Base-by-base conservation (phyloP, 2,888 invertebrate genomes). In the Synergus gifuensis region DNA sequence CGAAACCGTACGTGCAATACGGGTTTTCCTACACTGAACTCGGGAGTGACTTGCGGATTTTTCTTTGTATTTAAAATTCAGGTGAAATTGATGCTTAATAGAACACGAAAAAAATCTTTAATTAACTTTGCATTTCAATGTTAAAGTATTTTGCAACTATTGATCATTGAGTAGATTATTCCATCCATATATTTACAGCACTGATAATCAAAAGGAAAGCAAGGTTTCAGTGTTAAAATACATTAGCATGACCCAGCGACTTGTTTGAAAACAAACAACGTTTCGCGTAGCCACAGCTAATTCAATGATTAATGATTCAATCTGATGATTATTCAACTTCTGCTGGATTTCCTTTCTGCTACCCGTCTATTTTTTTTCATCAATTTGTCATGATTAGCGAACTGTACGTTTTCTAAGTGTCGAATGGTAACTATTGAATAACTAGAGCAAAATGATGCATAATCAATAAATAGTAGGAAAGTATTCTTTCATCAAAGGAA, bases 271-370 rank as follows among this genome's bases (percentile, higher is more conserved):
- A 28, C 28, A 62, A 28, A 62, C 11, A 62, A 5, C 18, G 58
- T 58, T 58, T 58, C 58, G 18, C 11, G 58, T 1, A 8, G 18
- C 28, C 28, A 28, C 1, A 62, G 62, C 5, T 12, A 62, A 62
- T 62, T 62, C 22, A 62, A 62, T 62, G 62, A 62, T 62, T 62
- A 62, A 62, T 22, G 28, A 62, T 28, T 28, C 14, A 14, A 28
- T 28, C 62, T 9, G 22, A 11, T 28, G 22, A 14, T 62, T 62
- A 62, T 62, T 62, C 62, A 62, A 28, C 28, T 62, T 14, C 4
- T 62, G 14, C 8, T 14, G 22, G 12, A 14, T 54, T 54, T 54
- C 60, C 14, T 22, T 28, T 60, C 22, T 28, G 11, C 2, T 60
- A 60, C 12, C 18, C 12, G 11, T 60, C 14, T 22, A 28, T 60